Conservation (phyloP, 2,113 vertebrate species). For the Ranitomeya variabilis region DNA sequence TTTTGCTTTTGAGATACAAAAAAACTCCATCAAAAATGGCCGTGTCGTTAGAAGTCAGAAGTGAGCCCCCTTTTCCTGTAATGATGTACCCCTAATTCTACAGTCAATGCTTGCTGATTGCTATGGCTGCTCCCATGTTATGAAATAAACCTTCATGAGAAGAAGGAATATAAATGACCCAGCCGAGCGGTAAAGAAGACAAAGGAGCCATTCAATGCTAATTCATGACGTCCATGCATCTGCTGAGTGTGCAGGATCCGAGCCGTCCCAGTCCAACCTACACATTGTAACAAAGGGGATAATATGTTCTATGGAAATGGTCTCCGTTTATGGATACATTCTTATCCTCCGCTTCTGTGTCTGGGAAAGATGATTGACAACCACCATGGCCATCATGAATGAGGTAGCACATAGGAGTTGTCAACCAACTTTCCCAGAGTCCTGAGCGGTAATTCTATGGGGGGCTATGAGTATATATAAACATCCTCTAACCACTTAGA, state of each 20-base stretch:
- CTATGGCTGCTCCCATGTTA: background rate
- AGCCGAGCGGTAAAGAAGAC: background rate
- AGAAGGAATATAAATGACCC: background rate
- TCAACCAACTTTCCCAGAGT: background rate
- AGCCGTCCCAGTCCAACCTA: background rate
- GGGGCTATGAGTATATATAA: no score
- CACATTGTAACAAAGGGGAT: background rate
- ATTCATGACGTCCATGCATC: background rate
- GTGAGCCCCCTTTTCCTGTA: background rate
- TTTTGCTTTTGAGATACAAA: no score
- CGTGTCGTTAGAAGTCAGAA: no score
- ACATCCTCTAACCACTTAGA: no score
- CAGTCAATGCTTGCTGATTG: no score
- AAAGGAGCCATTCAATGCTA: constrained; percentile 17
- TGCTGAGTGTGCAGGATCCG: constrained; percentile 9
- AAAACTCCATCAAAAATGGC: no score
- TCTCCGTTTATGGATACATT: background rate
- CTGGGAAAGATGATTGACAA: background rate
- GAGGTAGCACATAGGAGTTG: background rate
- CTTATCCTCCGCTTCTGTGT: background rate
- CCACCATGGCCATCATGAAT: background rate
- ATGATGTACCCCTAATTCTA: background rate
- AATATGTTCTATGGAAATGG: background rate
- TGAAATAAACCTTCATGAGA: background rate
- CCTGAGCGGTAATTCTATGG: background rate